These are phyloP conservation scores for Hydractinia symbiolongicarpus DNA, from an alignment of 30 jellyfish, hydroid and myxozoan genomes.

Conservation along the genomic window DNA sequence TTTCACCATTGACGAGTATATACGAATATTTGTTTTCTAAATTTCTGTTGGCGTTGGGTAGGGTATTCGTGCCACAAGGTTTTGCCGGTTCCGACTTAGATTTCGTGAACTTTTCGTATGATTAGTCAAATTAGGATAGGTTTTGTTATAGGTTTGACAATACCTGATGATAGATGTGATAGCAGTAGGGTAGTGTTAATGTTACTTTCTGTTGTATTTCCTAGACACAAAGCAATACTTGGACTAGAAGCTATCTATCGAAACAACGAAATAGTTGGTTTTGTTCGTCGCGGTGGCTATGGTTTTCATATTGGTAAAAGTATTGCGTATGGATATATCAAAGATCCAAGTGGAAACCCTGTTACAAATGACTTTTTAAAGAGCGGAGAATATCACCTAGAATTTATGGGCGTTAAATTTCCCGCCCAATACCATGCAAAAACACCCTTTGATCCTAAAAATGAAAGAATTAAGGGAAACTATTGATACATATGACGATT, in stretches of 20 bases:
- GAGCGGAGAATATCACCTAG: conserved; percentile 63
- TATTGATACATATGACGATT: conserved; percentile 5
- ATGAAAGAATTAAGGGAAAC: conserved; percentile 79
- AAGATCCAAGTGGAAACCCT: conserved; percentile 63
- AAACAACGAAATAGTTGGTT: conserved; percentile 66
- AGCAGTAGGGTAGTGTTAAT: too few species aligned
- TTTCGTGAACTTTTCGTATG: too few species aligned
- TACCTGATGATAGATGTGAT: too few species aligned
- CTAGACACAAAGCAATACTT: conserved; percentile 73
- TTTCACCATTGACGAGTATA: conserved; percentile 96
- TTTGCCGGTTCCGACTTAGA: too few species aligned
- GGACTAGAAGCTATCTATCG: conserved; percentile 87
- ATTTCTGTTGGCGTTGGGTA: too few species aligned
- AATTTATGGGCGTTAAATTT: conserved; percentile 63
- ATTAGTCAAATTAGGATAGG: too few species aligned
- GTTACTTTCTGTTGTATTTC: background rate
- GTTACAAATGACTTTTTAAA: conserved; percentile 60
- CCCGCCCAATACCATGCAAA: conserved; percentile 64
- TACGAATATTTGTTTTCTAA: background rate
- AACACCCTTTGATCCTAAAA: conserved; percentile 73
- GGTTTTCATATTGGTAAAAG: conserved; percentile 84
- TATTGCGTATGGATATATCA: conserved; percentile 80
- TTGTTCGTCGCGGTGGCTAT: conserved; percentile 88
- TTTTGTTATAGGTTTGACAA: too few species aligned
- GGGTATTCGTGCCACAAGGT: too few species aligned